Percentiles rank a stretch among this genome's conserved stretches.
phyloP scores from a whole-genome alignment of 2,113 vertebrate genomes.

The Todiramphus chloris region DNA sequence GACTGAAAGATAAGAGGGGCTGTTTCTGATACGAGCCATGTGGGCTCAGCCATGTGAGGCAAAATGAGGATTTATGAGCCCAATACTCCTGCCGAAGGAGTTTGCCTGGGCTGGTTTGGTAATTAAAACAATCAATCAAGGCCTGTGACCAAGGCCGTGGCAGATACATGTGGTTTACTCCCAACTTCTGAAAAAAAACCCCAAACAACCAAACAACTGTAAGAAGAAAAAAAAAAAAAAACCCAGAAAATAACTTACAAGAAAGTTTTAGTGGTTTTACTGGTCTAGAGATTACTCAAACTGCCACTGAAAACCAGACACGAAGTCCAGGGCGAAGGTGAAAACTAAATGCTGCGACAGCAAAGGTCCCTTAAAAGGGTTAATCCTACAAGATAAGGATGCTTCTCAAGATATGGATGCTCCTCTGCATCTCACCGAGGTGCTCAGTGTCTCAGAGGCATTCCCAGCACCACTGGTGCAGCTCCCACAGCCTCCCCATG shows the following conservation, averaged over 20 bases:
- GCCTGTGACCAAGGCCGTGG: constrained; percentile 14
- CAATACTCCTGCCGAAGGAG: constrained; percentile 70
- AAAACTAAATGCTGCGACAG: background rate
- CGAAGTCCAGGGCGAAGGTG: background rate
- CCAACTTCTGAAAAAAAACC: background rate
- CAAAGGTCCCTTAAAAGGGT: background rate
- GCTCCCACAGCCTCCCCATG: background rate
- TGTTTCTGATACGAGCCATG: background rate
- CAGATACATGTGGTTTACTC: background rate
- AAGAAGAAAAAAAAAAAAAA: background rate
- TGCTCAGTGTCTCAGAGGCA: background rate
- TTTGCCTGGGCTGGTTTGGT: constrained; percentile 62
- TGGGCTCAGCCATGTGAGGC: background rate
- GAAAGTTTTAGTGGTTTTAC: background rate
- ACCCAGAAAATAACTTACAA: background rate
- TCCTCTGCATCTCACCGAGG: background rate
- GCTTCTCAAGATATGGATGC: background rate
- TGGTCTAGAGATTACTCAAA: accelerated
- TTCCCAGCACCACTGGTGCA: background rate
- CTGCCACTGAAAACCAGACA: background rate
- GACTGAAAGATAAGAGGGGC: background rate
- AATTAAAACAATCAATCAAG: constrained; percentile 86
- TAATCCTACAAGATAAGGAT: background rate
- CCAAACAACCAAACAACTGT: background rate
- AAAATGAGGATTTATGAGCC: constrained; percentile 78